Evolutionary conservation across 1,140 invertebrate genomes (phyloP).

Genomic region (Drosophila bocqueti): DNA sequence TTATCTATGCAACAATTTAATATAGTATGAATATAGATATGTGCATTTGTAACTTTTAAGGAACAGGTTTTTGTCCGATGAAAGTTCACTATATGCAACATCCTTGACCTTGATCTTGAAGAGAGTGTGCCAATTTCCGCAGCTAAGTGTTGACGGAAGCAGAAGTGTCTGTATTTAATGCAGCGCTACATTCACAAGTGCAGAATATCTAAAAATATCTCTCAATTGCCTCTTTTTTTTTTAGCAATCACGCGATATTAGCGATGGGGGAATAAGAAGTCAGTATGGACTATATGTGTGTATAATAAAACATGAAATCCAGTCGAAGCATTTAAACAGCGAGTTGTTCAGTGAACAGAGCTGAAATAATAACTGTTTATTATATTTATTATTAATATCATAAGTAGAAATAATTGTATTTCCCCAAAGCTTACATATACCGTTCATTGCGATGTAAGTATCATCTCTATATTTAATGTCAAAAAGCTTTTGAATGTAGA

Average conservation of each 20-base stretch:
- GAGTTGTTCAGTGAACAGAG: neutral
- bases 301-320: neutral
- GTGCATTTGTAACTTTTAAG: conserved; percentile 10
- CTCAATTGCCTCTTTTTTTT: conserved; percentile 13
- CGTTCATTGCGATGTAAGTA: neutral
- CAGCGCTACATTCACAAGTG: conserved; percentile 21
- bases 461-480: neutral
- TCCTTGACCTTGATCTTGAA: conserved; percentile 60
- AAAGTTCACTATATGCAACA: conserved; percentile 21
- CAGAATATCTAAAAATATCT: conserved; percentile 56
- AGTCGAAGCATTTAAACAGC: neutral
- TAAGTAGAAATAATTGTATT: neutral
- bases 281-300: no score
- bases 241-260: conserved; percentile 51
- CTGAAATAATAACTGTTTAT: neutral
- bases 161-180: conserved; percentile 38
- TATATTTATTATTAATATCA: no score
- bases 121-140: conserved; percentile 70
- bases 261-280: neutral
- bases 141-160: conserved; percentile 67
- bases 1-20: neutral
- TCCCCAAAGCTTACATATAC: neutral
- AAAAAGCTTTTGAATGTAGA: neutral
- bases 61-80: conserved; percentile 15
- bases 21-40: neutral